Percentiles rank a stretch among this genome's conserved stretches.
Conservation (phyloP, 2,797 vertebrate genomes). For the Scolopax rusticola region DNA sequence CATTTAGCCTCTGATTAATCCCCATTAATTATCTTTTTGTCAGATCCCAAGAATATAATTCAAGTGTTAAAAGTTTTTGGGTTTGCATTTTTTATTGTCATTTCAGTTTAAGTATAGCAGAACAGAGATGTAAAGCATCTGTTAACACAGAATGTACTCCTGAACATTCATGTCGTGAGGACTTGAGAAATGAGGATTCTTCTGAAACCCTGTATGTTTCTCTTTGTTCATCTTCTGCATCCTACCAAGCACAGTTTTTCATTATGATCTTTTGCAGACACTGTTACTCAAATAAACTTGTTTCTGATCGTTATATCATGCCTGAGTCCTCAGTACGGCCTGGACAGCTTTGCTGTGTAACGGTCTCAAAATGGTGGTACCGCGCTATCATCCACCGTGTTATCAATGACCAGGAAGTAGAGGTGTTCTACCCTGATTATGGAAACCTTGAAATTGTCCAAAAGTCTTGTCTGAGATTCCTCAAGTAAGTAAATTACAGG, state of each 20-base stretch:
- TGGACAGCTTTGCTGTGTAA: slow-evolving; percentile 91
- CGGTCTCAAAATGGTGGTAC: slow-evolving; percentile 89
- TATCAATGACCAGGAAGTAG: slow-evolving; percentile 81
- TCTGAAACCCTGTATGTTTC: not conserved
- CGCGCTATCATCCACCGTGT: slow-evolving; percentile 88
- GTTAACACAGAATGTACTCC: not conserved
- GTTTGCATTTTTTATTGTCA: not conserved
- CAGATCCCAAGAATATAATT: not conserved
- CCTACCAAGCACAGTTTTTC: not conserved
- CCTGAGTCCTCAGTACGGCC: slow-evolving; percentile 80
- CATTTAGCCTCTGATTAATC: not conserved
- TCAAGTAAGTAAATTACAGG: slow-evolving; percentile 84
- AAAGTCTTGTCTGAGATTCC: slow-evolving; percentile 86
- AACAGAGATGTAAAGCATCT: not conserved
- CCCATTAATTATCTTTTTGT: not conserved
- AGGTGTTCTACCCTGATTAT: slow-evolving; percentile 92
- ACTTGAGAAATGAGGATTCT: not conserved
- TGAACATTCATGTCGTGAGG: not conserved
- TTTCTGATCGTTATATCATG: slow-evolving; percentile 87
- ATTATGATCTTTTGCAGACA: slow-evolving; percentile 77
- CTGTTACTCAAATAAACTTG: slow-evolving; percentile 86
- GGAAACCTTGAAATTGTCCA: slow-evolving; percentile 83
- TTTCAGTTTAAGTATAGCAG: not conserved
- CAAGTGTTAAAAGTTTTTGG: not conserved
- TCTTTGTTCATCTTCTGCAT: not conserved